Evolutionary conservation across 1,140 invertebrate genomes (phyloP).

Genomic region (Copidosoma floridanum): DNA sequence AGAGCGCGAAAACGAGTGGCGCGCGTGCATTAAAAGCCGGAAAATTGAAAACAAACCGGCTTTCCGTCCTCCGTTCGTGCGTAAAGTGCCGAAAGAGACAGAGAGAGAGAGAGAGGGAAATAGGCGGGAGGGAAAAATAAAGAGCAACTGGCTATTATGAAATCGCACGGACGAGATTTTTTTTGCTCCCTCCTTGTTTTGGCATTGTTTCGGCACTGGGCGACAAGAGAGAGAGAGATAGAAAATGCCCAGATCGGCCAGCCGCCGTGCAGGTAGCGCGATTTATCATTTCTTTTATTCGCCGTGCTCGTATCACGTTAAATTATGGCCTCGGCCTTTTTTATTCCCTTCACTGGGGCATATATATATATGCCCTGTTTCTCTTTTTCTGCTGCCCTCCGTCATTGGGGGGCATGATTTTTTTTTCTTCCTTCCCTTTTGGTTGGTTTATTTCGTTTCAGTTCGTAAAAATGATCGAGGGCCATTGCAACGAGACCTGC

Average conservation of each 20-base stretch:
- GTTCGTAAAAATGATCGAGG: too few species aligned
- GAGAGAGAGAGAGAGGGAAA: neutral
- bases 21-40: constrained; percentile 22
- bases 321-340: neutral
- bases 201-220: too few species aligned
- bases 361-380: too few species aligned
- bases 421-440: too few species aligned
- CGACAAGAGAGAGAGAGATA: too few species aligned
- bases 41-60: constrained; percentile 33
- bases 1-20: neutral
- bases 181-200: neutral
- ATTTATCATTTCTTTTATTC: constrained; percentile 5
- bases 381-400: too few species aligned
- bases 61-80: neutral
- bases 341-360: too few species aligned
- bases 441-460: too few species aligned
- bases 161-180: constrained; percentile 4
- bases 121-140: neutral
- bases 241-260: neutral
- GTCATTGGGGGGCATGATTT: too few species aligned
- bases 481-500: too few species aligned
- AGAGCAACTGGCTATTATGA: neutral
- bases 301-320: neutral
- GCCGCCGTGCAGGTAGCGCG: neutral
- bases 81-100: constrained; percentile 14